Base-by-base conservation (phyloP, 2,113 vertebrate species). In the Chlorodrepanis virens region DNA sequence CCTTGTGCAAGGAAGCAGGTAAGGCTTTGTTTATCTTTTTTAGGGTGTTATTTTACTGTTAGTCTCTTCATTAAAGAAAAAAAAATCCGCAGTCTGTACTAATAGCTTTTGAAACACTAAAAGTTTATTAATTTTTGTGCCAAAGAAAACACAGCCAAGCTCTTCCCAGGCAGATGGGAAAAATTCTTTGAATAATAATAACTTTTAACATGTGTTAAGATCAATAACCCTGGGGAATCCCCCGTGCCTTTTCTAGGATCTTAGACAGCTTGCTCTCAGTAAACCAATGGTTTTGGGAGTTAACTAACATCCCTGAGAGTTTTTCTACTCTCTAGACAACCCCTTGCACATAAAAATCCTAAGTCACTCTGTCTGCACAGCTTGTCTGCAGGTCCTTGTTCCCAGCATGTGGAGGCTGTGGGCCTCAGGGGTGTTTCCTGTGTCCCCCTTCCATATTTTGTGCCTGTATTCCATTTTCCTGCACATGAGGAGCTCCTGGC, bases 1-100 rank as follows among this genome's bases (percentile, higher is more conserved):
- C 99, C 17, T 96, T 99, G 91, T 99, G 99, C 97, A 99, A 99
- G 76, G 99, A 99, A 94, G 99, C 99, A 93, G 99, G 99, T 98
- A 90, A 98, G 98, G 3, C 83, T 33, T 76, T 35, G 16, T 31
- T 33, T 33, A 4, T 75, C 45, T 71, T 74, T 17, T 25, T 93
- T 76, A 81, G 50, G 14, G 6, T 75, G 35, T 59, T 47, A 11
- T 8, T 75, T 81, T 45, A 23, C 16, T 50, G 10, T 68, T 83
- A 44, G 14, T 63, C 9, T 70, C 37, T 59, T 54, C 10, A 11
- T 52, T 84, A 13, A 42, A 45, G 47, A 14, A 16, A 54, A 59
- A 69, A 33, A 65, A 65, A 53, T 24, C 23, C 9, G 5, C 7
- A 14, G 13, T 44, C 22, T 79, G 9, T 44, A 33, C 7, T 86